These are phyloP conservation scores for Drosophila mulleri DNA, from an alignment of 2,888 invertebrate genomes.

Conservation along the genomic window DNA sequence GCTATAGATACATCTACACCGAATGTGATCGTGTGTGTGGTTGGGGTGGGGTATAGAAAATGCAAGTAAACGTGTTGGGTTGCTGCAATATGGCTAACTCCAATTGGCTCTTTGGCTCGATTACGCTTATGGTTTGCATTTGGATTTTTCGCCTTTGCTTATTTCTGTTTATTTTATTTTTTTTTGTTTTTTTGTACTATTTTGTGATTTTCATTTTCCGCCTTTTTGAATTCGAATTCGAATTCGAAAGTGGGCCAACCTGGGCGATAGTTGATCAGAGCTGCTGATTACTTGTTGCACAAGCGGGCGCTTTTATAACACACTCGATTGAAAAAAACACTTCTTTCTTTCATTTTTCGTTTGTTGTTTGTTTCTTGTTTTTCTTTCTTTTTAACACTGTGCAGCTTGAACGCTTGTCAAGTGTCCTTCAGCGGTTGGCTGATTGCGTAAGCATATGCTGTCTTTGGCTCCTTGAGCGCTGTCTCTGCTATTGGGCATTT, in stretches of 20 bases:
- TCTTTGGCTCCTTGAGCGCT: constrained; percentile 23
- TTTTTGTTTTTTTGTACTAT: constrained; percentile 9
- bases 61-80: constrained; percentile 71
- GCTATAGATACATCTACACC: constrained; percentile 29
- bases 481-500: background rate
- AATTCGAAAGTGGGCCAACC: constrained; percentile 68
- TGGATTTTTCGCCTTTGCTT: constrained; percentile 41
- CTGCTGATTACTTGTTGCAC: constrained; percentile 67
- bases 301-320: constrained; percentile 67
- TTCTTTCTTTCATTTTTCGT: background rate
- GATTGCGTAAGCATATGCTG: constrained; percentile 55
- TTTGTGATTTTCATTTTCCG: constrained; percentile 27
- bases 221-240: constrained; percentile 29
- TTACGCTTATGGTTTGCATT: constrained; percentile 65
- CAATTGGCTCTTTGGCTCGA: constrained; percentile 35
- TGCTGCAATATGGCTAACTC: constrained; percentile 42
- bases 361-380: too few species aligned
- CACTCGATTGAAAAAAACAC: constrained; percentile 60
- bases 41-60: constrained; percentile 35
- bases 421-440: constrained; percentile 64
- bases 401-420: constrained; percentile 38
- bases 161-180: constrained; percentile 13
- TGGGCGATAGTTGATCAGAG: constrained; percentile 70
- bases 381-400: constrained; percentile 13
- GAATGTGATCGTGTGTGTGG: constrained; percentile 8